Percentiles rank a stretch among this genome's conserved stretches.
phyloP scores from a whole-genome alignment of 2,113 vertebrate genomes.

The Andinoacara biseriatus region DNA sequence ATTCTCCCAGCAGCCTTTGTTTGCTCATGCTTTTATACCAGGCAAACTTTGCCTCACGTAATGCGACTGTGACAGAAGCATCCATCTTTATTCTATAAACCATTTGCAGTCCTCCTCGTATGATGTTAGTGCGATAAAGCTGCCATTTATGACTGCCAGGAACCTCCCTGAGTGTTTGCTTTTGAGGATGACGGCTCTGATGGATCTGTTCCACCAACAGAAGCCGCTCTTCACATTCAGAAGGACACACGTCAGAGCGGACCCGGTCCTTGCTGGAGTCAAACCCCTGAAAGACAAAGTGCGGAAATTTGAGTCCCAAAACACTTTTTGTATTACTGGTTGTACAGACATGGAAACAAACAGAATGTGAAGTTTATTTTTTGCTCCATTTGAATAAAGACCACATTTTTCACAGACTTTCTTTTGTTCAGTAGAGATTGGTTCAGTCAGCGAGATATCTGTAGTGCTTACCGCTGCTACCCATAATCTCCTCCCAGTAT shows the following conservation, averaged over 20 bases:
- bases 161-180: slow-evolving; percentile 52
- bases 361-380: slow-evolving; percentile 31
- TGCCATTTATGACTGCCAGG: slow-evolving; percentile 46
- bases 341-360: slow-evolving; percentile 39
- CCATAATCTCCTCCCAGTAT: slow-evolving; percentile 65
- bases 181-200: slow-evolving; percentile 51
- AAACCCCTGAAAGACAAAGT: slow-evolving; percentile 37
- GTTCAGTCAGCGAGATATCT: slow-evolving; percentile 46
- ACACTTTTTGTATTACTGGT: background rate
- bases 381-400: slow-evolving; percentile 67
- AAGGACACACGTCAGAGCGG: slow-evolving; percentile 19
- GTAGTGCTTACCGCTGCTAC: slow-evolving; percentile 39
- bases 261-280: slow-evolving; percentile 26
- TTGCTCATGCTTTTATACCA: background rate
- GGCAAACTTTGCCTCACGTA: background rate
- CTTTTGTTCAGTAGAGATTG: background rate
- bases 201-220: slow-evolving; percentile 58
- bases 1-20: background rate
- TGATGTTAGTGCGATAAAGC: slow-evolving; percentile 26
- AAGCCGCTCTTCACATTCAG: slow-evolving; percentile 57
- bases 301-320: background rate
- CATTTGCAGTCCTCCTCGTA: slow-evolving; percentile 62
- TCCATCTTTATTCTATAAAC: slow-evolving; percentile 46
- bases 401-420: slow-evolving; percentile 21
- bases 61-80: background rate